Evolutionary conservation across 2,113 vertebrate genomes (phyloP), one percentile per base, ranked within the genome.

Genomic region (Oenanthe oenanthe): DNA sequence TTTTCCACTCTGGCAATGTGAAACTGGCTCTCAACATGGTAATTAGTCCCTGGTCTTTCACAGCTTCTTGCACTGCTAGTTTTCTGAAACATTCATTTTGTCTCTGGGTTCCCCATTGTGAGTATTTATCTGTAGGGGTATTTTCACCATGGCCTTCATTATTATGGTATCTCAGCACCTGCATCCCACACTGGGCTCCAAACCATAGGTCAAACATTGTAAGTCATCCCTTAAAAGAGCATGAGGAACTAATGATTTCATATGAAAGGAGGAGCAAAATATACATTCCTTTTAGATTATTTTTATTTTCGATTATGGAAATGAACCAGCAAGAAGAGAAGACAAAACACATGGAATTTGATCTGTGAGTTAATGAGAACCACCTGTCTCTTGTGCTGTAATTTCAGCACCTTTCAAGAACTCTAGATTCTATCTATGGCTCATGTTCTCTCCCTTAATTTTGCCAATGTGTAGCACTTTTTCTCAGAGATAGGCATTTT

Each of bases 351-450:
- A 7, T 40, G 75, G 82, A 93, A 96, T 85, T 9, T 93, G 75
- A 96, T 83, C 94, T 77, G 74, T 76, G 71, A 68, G 68, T 89
- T 88, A 94, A 90, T 79, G 61, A 93, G 54, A 75, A 94, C 57
- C 88, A 89, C 91, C 95, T 95, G 88, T 66, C 71, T 79, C 62
- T 72, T 54, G 42, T 77, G 43, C 67, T 94, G 85, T 94, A 94
- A 96, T 90, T 96, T 93, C 93, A 95, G 85, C 63, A 88, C 67
- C 75, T 90, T 88, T 96, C 34, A 88, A 89, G 92, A 90, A 48
- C n/a, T 90, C 75, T 57, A 95, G 90, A 92, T 94, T 88, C 67
- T 77, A 80, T 94, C 87, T 89, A 4, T 51, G 73, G 66, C 56
- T 95, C 68, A 38, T 56, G 62, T 85, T 96, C 47, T 61, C 75